Base-by-base conservation (phyloP, 2,888 invertebrate genomes). In the Eremobia ochroleuca region DNA sequence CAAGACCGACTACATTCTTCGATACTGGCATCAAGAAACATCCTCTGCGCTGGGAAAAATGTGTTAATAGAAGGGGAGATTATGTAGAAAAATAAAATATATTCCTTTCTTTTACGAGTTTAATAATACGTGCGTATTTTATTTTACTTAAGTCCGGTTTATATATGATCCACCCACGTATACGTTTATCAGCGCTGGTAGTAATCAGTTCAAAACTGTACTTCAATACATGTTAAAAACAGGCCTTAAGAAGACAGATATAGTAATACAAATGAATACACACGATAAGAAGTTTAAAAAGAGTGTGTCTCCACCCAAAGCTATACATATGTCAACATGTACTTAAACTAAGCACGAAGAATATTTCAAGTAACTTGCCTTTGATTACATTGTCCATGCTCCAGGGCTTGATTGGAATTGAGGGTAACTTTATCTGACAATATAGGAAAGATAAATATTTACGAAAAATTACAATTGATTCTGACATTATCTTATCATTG, bases 301-400 rank as follows among this genome's bases (percentile, higher is more conserved):
- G 55, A 75, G 46, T 69, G 65, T 62, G 65, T 84, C 64, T 87
- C 88, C 85, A 88, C 28, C n/a, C 43, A 77, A 77, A 68, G 77
- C 52, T 79, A 79, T 76, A n/a, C 78, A 64, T n/a, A n/a, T n/a
- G 52, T 75, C 49, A 80, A 72, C 68, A 83, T 69, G 79, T 79
- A 66, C 74, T 67, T 76, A 59, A 85, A 89, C 76, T 85, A 77
- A 81, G 46, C 72, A 67, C 76, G 69, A 73, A 82, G 75, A 79
- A 75, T 85, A 83, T 81, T 83, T 79, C 81, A 80, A 85, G 82
- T 78, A 83, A 85, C 83, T 89, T 85, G 85, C 86, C 82, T 88
- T 81, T 91, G 86, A 91, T 89, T 89, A 88, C 76, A 80, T 89
- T 89, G 84, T 86, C 77, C 73, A 79, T 77, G 69, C 80, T 76